A percentile compares a stretch with the other conserved stretches of the same genome.
phyloP scores from a whole-genome alignment of 2,888 invertebrate genomes.

The Mesopsocus fuscifrons region DNA sequence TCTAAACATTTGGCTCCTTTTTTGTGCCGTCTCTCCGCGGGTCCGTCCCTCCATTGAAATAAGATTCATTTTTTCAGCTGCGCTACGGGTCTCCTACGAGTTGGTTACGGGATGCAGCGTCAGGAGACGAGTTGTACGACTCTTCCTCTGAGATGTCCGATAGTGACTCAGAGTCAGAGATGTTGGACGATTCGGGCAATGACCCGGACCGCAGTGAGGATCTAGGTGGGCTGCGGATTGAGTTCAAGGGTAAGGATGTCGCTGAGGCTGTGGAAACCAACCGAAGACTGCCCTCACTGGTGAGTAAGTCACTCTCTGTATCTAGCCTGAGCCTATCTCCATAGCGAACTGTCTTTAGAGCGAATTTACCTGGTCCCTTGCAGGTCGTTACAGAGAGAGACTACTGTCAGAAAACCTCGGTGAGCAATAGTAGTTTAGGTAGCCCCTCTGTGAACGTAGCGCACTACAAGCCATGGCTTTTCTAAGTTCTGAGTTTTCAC shows the following conservation, averaged over 20 bases:
- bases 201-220: constrained; percentile 14
- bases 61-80: constrained; percentile 19
- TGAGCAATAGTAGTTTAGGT: no score
- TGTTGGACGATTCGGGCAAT: constrained; percentile 19
- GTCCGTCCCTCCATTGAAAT: no score
- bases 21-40: no score
- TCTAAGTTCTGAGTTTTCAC: no score
- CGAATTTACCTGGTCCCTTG: no score
- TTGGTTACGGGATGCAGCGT: constrained; percentile 23
- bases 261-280: constrained; percentile 57
- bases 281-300: constrained; percentile 21
- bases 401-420: no score
- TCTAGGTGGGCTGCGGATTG: constrained; percentile 37
- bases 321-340: constrained; percentile 31
- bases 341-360: no score
- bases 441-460: no score
- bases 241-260: constrained; percentile 66
- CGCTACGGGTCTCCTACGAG: constrained; percentile 35
- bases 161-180: constrained; percentile 23
- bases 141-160: constrained; percentile 31
- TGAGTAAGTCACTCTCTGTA: constrained; percentile 22
- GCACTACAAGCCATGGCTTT: no score
- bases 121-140: constrained; percentile 29
- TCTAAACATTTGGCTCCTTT: no score
- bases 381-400: no score